Conservation (phyloP, 2,888 invertebrate species). For the Odontocolon sp. region DNA sequence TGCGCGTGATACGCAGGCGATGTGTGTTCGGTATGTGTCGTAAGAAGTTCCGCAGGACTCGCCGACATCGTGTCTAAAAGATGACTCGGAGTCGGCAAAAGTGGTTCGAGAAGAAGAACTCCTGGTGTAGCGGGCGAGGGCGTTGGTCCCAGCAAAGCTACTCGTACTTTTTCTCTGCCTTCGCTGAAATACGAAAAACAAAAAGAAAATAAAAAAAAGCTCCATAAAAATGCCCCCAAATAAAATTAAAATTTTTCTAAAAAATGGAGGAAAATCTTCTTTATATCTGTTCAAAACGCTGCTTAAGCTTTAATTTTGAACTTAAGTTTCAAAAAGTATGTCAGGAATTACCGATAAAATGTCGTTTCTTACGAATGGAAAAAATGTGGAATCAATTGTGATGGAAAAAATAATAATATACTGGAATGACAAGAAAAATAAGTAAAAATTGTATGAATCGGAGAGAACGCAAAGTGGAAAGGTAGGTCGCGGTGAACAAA, state of each 20-base stretch:
- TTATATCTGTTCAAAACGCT: too few species aligned
- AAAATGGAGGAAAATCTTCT: too few species aligned
- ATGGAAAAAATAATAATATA: conserved; percentile 2
- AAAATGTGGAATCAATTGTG: conserved; percentile 3
- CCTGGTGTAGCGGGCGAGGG: conserved; percentile 79
- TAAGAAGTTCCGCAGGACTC: conserved; percentile 77
- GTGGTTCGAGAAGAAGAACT: conserved; percentile 77
- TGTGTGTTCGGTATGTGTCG: conserved; percentile 79
- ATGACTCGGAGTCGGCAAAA: conserved; percentile 71
- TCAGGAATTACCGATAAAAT: too few species aligned
- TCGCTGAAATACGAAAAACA: conserved; percentile 71
- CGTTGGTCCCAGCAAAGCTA: conserved; percentile 77
- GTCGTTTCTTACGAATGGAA: not conserved
- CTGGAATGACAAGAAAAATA: conserved; percentile 12
- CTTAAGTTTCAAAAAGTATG: too few species aligned
- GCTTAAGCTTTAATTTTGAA: too few species aligned
- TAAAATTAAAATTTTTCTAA: not conserved
- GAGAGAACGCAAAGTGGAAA: conserved; percentile 32
- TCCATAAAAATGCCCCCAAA: not conserved
- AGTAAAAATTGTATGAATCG: conserved; percentile 26
- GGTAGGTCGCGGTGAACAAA: conserved; percentile 60
- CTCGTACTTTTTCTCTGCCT: conserved; percentile 79
- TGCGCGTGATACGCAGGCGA: conserved; percentile 79
- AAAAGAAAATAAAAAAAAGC: not conserved
- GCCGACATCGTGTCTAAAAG: conserved; percentile 75